Percentiles rank a stretch among this genome's conserved stretches.
These are phyloP conservation scores for Zophobas atratus DNA, from an alignment of 1,140 invertebrate species.

Conservation along the genomic window DNA sequence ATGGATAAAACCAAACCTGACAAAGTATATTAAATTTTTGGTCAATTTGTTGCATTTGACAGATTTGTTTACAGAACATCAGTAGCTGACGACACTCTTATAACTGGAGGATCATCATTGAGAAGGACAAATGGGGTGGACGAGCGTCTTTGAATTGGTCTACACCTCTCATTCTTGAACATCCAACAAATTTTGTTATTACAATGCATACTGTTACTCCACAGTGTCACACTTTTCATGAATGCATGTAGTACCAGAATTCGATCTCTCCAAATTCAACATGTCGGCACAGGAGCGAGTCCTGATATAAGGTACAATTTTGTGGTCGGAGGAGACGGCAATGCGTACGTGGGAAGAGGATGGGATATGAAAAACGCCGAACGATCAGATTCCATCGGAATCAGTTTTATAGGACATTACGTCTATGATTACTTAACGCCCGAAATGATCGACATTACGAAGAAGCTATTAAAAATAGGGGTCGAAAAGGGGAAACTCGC, in stretches of 20 bases:
- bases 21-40: too few relatives aligned
- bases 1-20: too few relatives aligned
- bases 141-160: slow-evolving; percentile 12
- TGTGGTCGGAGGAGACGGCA: slow-evolving; percentile 77
- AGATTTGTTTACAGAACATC: too few relatives aligned
- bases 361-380: slow-evolving; percentile 74
- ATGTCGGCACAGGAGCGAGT: slow-evolving; percentile 62
- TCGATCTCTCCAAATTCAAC: slow-evolving; percentile 65
- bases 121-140: slow-evolving; percentile 53
- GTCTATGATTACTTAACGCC: slow-evolving; percentile 60
- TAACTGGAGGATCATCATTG: neutral
- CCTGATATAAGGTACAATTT: slow-evolving; percentile 77
- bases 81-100: too few relatives aligned
- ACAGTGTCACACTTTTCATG: slow-evolving; percentile 58
- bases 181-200: slow-evolving; percentile 67
- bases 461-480: slow-evolving; percentile 64
- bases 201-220: slow-evolving; percentile 68
- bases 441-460: slow-evolving; percentile 64
- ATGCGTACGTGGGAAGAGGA: slow-evolving; percentile 76
- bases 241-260: slow-evolving; percentile 65
- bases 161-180: slow-evolving; percentile 46
- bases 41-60: too few relatives aligned
- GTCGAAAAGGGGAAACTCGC: slow-evolving; percentile 61
- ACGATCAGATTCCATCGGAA: slow-evolving; percentile 67
- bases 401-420: slow-evolving; percentile 70